Conservation (phyloP, 1,140 invertebrate species). For the Micrasema minimum region DNA sequence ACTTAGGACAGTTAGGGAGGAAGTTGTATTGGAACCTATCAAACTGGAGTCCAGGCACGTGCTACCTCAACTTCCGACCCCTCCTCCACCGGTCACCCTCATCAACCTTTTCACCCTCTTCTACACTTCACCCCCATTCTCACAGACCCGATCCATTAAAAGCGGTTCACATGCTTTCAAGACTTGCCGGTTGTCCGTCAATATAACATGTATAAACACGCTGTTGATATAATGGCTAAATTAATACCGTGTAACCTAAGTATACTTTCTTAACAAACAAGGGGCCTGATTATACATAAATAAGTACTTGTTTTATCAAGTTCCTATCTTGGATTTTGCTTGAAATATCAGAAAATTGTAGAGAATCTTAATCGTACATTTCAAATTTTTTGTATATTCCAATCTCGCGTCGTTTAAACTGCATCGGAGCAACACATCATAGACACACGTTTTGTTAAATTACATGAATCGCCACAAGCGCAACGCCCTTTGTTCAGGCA, state of each 20-base stretch:
- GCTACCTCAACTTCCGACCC: conserved; percentile 19
- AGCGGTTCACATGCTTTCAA: conserved; percentile 22
- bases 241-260: conserved; percentile 16
- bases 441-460: no score
- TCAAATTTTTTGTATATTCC: no score
- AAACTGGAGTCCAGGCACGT: conserved; percentile 24
- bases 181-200: conserved; percentile 23
- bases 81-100: background rate
- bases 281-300: no score
- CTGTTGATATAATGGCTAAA: conserved; percentile 11
- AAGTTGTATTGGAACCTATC: conserved; percentile 24
- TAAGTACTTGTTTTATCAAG: no score
- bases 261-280: no score
- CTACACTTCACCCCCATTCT: background rate
- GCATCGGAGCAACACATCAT: no score
- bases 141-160: conserved; percentile 27
- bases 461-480: no score
- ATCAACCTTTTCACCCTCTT: background rate
- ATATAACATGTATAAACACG: conserved; percentile 1
- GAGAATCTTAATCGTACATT: no score
- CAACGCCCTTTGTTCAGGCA: no score
- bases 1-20: conserved; percentile 7
- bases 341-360: no score
- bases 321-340: no score
- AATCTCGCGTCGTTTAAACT: no score